Conservation (phyloP, 1,140 invertebrate genomes). For the Galendromus occidentalis region DNA sequence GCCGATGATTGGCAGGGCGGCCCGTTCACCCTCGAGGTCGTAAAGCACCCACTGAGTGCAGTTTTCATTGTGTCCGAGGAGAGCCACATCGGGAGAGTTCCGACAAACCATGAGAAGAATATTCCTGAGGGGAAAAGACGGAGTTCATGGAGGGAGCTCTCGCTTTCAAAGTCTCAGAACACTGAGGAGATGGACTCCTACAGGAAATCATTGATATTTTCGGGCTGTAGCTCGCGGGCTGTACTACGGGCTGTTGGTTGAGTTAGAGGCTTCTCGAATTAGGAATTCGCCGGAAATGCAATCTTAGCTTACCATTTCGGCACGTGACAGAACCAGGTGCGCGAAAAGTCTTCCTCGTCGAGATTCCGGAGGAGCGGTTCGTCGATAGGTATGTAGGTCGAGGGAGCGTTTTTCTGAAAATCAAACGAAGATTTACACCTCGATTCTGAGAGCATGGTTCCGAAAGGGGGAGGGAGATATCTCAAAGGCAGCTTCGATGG, state of each 20-base stretch:
- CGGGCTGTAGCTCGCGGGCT: no score
- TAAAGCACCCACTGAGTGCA: not conserved
- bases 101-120: not conserved
- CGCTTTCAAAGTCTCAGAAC: no score
- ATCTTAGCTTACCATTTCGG: not conserved
- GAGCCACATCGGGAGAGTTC: not conserved
- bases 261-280: no score
- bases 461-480: no score
- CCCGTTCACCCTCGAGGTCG: not conserved
- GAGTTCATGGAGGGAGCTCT: no score
- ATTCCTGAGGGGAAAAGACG: not conserved
- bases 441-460: no score
- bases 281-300: no score
- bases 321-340: not conserved
- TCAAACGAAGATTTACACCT: no score
- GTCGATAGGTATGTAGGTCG: not conserved
- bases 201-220: no score
- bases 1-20: not conserved
- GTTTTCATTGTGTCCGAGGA: not conserved
- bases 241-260: no score
- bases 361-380: not conserved
- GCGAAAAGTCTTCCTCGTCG: not conserved
- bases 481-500: no score
- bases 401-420: not conserved
- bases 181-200: no score